Evolutionary conservation across 2,888 invertebrate genomes (phyloP), one percentile per base, ranked within the genome.

Genomic region (Tetropium fuscum): DNA sequence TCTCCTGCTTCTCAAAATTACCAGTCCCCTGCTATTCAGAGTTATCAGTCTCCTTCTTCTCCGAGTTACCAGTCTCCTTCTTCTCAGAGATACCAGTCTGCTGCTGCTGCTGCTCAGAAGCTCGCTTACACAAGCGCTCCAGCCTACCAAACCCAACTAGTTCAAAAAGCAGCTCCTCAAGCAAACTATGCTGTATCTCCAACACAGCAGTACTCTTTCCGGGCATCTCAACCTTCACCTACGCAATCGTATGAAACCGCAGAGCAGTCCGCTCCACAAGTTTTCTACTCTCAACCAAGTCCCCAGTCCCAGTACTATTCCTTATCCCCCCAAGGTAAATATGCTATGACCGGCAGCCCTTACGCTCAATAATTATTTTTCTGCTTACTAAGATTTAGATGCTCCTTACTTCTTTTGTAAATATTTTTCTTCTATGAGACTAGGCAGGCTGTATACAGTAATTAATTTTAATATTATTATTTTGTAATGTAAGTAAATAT

Each of bases 261-360:
- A 13, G 68, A 64, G 20, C 64, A 68, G 36, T 34, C 64, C 4
- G 32, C 53, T 0, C 64, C 66, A 10, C 69, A 72, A 57, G 25
- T 64, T 3, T 41, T 63, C 30, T 71, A 70, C 43, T 55, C 66
- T 8, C 44, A 68, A 36, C 45, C 34, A 30, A 25, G 13, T 13
- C 11, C 44, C 1, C 45, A 45, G 18, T 10, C 30, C 16, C 74
- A 75, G 44, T 68, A 70, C 55, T 64, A 67, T 19, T 68, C 67
- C 32, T 51, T 60, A 10, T 59, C 63, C 4, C 65, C 68, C 11
- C 73, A 73, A 41, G 54, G 58, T 36, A 70, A 73, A 41, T 69
- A 69, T 30, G 58, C 62, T 8, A 67, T 64, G 25, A 48, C 66
- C 44, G 67, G 67, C 11, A 62, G 68, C 0, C 58, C 63, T 10